Evolutionary conservation across 2,888 invertebrate species (phyloP).

Genomic region (Thymelicus lineola): DNA sequence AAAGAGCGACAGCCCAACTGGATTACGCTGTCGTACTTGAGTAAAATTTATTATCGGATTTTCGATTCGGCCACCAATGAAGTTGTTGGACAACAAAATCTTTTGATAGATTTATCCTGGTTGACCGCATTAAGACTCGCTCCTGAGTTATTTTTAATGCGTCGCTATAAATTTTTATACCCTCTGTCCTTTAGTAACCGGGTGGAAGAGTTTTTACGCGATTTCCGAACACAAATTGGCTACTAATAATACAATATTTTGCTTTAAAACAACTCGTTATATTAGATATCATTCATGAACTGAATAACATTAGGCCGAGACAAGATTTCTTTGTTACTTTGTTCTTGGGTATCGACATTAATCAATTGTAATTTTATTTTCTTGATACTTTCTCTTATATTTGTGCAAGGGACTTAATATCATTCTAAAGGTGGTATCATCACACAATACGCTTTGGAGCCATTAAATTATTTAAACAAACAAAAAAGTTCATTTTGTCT

Average conservation of each 20-base stretch:
- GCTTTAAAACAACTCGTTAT: conserved; percentile 11
- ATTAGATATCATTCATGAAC: conserved; percentile 16
- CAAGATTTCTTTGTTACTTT: conserved; percentile 14
- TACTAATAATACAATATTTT: conserved; percentile 25
- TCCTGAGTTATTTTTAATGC: conserved; percentile 79
- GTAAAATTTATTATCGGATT: conserved; percentile 85
- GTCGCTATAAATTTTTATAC: conserved; percentile 75
- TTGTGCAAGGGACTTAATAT: background rate
- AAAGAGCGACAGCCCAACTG: conserved; percentile 81
- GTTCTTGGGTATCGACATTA: background rate
- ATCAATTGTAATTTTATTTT: conserved; percentile 7
- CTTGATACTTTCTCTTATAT: background rate
- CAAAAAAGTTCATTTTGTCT: conserved; percentile 68
- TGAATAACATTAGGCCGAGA: conserved; percentile 8
- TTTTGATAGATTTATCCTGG: conserved; percentile 85
- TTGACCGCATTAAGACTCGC: conserved; percentile 80
- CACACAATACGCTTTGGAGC: conserved; percentile 20
- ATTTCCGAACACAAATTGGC: conserved; percentile 46
- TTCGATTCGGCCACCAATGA: conserved; percentile 85
- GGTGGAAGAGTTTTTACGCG: conserved; percentile 59
- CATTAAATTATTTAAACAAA: conserved; percentile 47
- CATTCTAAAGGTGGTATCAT: conserved; percentile 8
- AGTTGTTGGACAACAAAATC: conserved; percentile 85
- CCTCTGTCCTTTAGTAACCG: conserved; percentile 50
- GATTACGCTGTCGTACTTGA: conserved; percentile 84